phyloP scores from a whole-genome alignment of 2,797 vertebrate species.

The Pitangus sulphuratus region DNA sequence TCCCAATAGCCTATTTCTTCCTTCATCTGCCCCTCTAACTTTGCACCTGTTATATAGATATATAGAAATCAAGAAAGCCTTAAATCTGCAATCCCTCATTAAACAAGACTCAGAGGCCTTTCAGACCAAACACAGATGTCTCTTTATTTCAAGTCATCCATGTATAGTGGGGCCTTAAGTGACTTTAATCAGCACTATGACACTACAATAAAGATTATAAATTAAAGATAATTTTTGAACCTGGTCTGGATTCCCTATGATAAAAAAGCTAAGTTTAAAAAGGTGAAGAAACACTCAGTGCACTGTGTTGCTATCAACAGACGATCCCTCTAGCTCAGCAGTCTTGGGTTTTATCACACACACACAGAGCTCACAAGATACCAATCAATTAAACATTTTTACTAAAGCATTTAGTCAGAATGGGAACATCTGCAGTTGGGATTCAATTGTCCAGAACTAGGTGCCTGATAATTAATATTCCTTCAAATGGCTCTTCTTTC shows the following conservation, averaged over 20 bases:
- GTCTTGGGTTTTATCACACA: conserved; percentile 49
- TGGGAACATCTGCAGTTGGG: conserved; percentile 72
- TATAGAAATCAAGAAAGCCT: neutral
- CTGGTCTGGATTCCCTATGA: neutral
- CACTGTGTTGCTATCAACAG: conserved; percentile 15
- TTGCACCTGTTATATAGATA: neutral
- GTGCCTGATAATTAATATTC: conserved; percentile 73
- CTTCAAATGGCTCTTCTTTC: conserved; percentile 40
- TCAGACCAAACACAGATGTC: neutral
- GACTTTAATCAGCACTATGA: conserved; percentile 1
- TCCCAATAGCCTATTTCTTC: neutral
- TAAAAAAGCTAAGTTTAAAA: conserved; percentile 1
- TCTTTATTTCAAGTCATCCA: neutral
- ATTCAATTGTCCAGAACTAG: conserved; percentile 78
- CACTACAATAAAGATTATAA: neutral
- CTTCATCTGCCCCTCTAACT: neutral
- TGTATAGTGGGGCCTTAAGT: neutral
- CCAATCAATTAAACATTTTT: conserved; percentile 57
- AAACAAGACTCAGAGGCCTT: neutral
- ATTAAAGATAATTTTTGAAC: conserved; percentile 16
- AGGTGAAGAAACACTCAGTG: conserved; percentile 10
- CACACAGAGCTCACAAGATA: conserved; percentile 45
- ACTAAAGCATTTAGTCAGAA: conserved; percentile 61
- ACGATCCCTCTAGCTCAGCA: conserved; percentile 51
- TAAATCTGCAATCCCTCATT: neutral